Conservation (phyloP, 2,113 vertebrate genomes). For the Osmerus mordax region DNA sequence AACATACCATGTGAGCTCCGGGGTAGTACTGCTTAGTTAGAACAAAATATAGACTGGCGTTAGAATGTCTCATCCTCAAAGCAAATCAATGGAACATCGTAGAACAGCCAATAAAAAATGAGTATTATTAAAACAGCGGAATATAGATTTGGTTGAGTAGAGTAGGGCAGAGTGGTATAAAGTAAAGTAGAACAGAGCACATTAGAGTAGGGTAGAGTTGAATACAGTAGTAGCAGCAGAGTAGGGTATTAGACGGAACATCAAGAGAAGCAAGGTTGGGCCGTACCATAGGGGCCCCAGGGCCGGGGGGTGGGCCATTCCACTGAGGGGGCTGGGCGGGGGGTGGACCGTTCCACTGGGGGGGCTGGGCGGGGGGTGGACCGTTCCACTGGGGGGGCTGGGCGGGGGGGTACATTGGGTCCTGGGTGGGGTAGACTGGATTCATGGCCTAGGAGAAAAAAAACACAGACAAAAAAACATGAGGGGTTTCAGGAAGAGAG, state of each 20-base stretch:
- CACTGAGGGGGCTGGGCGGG: slow-evolving; percentile 46
- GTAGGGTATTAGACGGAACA: background rate
- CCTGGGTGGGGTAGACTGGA: slow-evolving; percentile 39
- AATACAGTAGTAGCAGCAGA: background rate
- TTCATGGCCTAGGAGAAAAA: slow-evolving; percentile 34
- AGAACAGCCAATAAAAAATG: background rate
- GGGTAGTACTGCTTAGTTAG: background rate
- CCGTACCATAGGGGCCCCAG: slow-evolving; percentile 48
- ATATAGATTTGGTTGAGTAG: background rate
- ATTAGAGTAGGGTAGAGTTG: background rate
- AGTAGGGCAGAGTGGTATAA: background rate
- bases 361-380: slow-evolving; percentile 41
- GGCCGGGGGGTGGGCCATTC: slow-evolving; percentile 41
- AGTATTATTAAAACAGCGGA: background rate
- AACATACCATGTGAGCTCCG: too few relatives aligned
- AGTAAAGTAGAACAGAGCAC: background rate
- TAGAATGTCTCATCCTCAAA: background rate
- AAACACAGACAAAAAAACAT: background rate
- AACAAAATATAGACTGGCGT: background rate
- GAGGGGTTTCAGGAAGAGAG: background rate
- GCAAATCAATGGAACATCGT: too few relatives aligned
- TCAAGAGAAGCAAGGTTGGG: background rate
- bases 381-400: slow-evolving; percentile 48
- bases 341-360: slow-evolving; percentile 46
- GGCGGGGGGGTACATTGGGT: slow-evolving; percentile 44